Evolutionary conservation across 2,113 vertebrate genomes (phyloP), one percentile per base, ranked within the genome.

Genomic region (Eupsittula cactorum): DNA sequence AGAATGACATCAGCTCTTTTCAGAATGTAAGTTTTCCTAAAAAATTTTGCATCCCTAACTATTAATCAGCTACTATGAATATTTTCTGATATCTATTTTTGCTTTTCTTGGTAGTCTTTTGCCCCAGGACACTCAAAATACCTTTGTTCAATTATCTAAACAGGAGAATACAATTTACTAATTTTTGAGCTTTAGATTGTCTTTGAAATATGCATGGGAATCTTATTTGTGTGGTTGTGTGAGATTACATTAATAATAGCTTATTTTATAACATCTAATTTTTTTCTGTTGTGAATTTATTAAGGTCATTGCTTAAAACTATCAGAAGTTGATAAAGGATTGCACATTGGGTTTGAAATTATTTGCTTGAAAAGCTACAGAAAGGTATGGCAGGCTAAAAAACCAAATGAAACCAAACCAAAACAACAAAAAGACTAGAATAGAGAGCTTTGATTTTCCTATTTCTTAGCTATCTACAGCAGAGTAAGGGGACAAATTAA

Each of bases 341-440:
- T 1, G 2, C 16, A 62, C 4, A 64, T 80, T 13, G 21, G 1
- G 16, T 92, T 86, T 86, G 28, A 86, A 63, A 62, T 60, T 16
- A 53, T 80, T 70, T 86, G 3, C n/a, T 62, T 64, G 37, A 53
- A 86, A 88, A 68, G 8, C 16, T 46, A 15, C 16, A 49, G 39
- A 10, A 64, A 68, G 3, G 4, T 33, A 27, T 67, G 11, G 4
- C 15, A 85, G 25, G 11, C 31, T 55, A 19, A 71, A 92, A 87
- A 73, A 21, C 0, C 20, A 47, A 53, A 41, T 0, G 0, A 52
- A 88, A 21, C 2, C 9, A 69, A 77, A 23, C 7, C 15, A 47
- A 52, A 87, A 3, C 7, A 62, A 67, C 1, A 35, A 64, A 16
- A 55, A 11, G 3, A 0, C 7, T 87, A 49, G 13, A 49, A 7